These are phyloP conservation scores for Papilio aristodemus DNA, from an alignment of 1,140 invertebrate genomes.

Conservation along the genomic window DNA sequence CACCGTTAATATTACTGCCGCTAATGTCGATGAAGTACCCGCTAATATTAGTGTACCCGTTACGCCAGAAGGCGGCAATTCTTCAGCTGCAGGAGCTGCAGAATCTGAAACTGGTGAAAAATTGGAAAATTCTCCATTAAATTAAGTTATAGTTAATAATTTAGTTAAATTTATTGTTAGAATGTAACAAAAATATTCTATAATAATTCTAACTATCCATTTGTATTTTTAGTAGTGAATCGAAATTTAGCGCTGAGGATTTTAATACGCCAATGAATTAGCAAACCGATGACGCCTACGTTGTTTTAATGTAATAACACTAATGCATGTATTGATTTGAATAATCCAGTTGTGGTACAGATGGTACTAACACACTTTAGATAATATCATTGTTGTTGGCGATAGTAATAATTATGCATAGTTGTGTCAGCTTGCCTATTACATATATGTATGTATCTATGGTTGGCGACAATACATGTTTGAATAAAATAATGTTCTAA, in stretches of 20 bases:
- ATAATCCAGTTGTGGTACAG: not conserved
- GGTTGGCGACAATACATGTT: too few species aligned
- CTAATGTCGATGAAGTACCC: not conserved
- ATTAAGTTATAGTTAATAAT: too few species aligned
- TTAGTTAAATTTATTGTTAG: too few species aligned
- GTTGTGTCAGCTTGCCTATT: not conserved
- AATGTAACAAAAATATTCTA: too few species aligned
- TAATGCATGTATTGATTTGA: constrained; percentile 13
- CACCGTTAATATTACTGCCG: not conserved
- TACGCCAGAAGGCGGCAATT: not conserved
- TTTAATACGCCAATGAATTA: not conserved
- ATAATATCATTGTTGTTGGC: not conserved
- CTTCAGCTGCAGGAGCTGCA: not conserved
- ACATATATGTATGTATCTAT: not conserved
- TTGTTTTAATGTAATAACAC: not conserved
- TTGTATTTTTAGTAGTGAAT: not conserved
- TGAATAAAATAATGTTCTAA: too few species aligned
- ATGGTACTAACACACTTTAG: not conserved
- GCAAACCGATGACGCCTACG: not conserved
- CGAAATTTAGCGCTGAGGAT: too few species aligned
- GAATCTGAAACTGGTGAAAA: too few species aligned
- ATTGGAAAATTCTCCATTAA: too few species aligned
- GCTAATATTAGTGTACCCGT: not conserved
- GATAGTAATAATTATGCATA: not conserved
- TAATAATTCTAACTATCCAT: not conserved